Conservation (phyloP, 2,113 vertebrate species). For the Psephotus haematonotus region DNA sequence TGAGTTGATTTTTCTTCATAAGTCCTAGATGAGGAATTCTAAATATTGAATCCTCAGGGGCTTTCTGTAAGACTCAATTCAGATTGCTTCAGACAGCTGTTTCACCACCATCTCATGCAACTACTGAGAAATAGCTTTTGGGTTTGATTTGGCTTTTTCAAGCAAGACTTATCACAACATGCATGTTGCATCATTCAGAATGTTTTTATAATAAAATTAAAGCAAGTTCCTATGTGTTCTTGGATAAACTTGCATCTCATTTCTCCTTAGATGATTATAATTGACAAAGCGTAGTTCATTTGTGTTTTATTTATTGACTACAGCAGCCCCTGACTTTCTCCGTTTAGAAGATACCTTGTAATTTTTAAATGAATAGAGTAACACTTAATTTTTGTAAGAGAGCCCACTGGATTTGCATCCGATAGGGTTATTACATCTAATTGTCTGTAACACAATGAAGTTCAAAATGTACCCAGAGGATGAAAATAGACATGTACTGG, state of each 20-base stretch:
- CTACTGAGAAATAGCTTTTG: conserved; percentile 13
- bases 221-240: conserved; percentile 4
- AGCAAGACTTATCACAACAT: neutral
- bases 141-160: neutral
- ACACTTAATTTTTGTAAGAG: neutral
- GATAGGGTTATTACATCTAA: neutral
- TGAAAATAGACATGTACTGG: neutral
- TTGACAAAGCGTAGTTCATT: neutral
- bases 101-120: neutral
- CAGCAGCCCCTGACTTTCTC: neutral
- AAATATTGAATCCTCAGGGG: neutral
- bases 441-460: neutral
- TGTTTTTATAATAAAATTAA: conserved; percentile 2
- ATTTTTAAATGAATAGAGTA: neutral
- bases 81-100: neutral
- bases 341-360: neutral
- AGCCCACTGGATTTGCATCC: neutral
- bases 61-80: neutral
- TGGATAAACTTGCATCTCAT: neutral
- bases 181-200: neutral
- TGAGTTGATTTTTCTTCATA: neutral
- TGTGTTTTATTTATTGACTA: conserved; percentile 2
- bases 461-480: neutral
- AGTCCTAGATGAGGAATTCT: neutral
- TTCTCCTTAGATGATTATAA: neutral